Base-by-base conservation (phyloP, 2,888 invertebrate species). In the Iphiclides podalirius region DNA sequence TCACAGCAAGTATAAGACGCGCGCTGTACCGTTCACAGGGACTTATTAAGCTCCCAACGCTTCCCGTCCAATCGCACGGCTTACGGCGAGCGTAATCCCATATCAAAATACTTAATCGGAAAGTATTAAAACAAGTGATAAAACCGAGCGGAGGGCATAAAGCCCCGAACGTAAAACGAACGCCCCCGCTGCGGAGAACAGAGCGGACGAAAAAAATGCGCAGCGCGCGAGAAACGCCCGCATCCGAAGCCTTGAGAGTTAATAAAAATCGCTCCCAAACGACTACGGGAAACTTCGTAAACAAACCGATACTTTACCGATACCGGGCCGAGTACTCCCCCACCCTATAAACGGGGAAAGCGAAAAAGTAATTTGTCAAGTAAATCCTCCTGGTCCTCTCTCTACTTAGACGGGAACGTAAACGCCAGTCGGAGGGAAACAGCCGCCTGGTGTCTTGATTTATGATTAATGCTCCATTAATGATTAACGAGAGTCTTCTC, bases 301-400 rank as follows among this genome's bases (percentile, higher is more conserved):
- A 80, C 81, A 80, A 70, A 75, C 74, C 74, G 71, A 75, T 74
- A 70, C 72, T 58, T 63, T 58, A 59, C 67, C 72, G 71, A 70
- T 71, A 71, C 70, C 57, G 57, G 58, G 56, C 51, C 48, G 61
- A 60, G 57, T 59, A 59, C 54, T 53, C 61, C 60, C 59, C 61
- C 61, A 49, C 43, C 55, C 56, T 52, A 61, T 68, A 78, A 81
- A 78, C 76, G 81, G 78, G 79, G 74, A 73, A 72, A 76, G 70
- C 67, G 75, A 77, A 78, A 82, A 83, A 81, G 83, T 81, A 82
- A 85, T 85, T 83, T 84, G 83, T 84, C 86, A 86, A 83, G 82
- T 75, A 81, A 81, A 84, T 83, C 83, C 80, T 70, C 62, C 53
- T 61, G 67, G 68, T 71, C 63, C 66, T 69, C 65, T 64, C 66